Base-by-base conservation (phyloP, 2,888 invertebrate genomes). In the Hybos culiciformis region DNA sequence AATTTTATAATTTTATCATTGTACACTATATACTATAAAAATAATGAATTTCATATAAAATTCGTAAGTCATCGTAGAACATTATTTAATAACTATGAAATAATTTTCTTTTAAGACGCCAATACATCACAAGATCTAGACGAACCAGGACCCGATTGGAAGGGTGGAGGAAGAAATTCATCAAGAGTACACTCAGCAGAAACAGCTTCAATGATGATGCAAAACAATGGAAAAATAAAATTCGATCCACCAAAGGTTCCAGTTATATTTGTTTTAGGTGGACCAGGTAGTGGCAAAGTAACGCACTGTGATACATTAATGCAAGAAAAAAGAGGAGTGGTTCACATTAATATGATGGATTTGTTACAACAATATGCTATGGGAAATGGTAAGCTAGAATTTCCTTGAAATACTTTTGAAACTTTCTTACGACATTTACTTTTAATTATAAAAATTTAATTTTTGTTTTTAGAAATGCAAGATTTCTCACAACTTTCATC, bases 201-300 rank as follows among this genome's bases (percentile, higher is more conserved):
- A 50, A 78, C 78, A 48, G 74, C 73, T 55, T 51, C 47, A 43
- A 81, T 83, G 61, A 82, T 81, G 47, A 79, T 82, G 76, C 83
- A 80, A 64, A 86, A 85, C 68, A 73, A 74, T 51, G 81, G 82
- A 57, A 78, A 80, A 55, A 79, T 87, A 67, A 83, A 83, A 65
- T 87, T 87, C 66, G 85, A 87, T 69, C 75, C 82, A 51, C 87
- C 87, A 39, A 80, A 77, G 62, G 85, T 86, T 57, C 88, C 88
- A 45, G 86, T 90, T 62, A 83, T 90, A 71, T 88, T 88, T 67
- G 78, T 90, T 51, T 74, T 88, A 64, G 87, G 84, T 83, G 94
- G 94, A 50, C 94, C 94, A 51, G 94, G 93, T 54, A 91, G 91
- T 68, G 94, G 94, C 37, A 94, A 94, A 80, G 93, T 94, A 72